These are phyloP conservation scores for Pangasius djambal DNA, from an alignment of 2,797 vertebrate genomes.

Conservation along the genomic window DNA sequence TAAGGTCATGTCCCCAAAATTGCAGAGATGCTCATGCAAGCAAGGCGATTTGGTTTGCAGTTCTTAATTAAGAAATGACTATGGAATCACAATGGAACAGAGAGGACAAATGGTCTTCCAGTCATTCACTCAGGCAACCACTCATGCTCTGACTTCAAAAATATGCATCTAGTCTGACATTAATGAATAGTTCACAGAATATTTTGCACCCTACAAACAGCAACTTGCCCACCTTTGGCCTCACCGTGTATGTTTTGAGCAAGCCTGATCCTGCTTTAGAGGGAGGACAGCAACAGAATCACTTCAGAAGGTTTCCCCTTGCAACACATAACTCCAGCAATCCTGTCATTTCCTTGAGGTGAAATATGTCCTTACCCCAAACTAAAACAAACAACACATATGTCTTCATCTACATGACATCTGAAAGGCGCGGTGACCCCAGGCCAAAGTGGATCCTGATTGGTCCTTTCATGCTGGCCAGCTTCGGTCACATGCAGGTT, in stretches of 20 bases:
- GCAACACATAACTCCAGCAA: slow-evolving; percentile 66
- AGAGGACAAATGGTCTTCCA: neutral
- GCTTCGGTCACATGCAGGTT: slow-evolving; percentile 54
- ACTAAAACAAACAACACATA: slow-evolving; percentile 81
- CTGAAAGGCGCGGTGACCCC: slow-evolving; percentile 52
- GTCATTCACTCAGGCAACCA: neutral
- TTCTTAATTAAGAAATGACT: neutral
- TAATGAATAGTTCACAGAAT: slow-evolving; percentile 14
- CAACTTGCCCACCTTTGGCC: slow-evolving; percentile 42
- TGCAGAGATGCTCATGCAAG: slow-evolving; percentile 49
- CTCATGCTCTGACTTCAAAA: neutral
- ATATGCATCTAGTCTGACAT: neutral
- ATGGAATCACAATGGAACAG: neutral
- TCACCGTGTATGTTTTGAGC: slow-evolving; percentile 67
- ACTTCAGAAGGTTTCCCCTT: slow-evolving; percentile 69
- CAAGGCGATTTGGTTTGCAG: neutral
- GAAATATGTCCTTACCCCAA: slow-evolving; percentile 76
- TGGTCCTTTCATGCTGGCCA: slow-evolving; percentile 23
- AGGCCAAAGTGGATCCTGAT: slow-evolving; percentile 36
- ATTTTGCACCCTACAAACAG: neutral
- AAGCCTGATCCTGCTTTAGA: slow-evolving; percentile 64
- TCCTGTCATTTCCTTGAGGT: slow-evolving; percentile 69
- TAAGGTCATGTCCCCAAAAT: slow-evolving; percentile 65
- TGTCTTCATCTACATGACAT: slow-evolving; percentile 73
- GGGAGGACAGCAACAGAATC: slow-evolving; percentile 70